Evolutionary conservation across 2,888 invertebrate genomes (phyloP).

Genomic region (Octodonta nipae): DNA sequence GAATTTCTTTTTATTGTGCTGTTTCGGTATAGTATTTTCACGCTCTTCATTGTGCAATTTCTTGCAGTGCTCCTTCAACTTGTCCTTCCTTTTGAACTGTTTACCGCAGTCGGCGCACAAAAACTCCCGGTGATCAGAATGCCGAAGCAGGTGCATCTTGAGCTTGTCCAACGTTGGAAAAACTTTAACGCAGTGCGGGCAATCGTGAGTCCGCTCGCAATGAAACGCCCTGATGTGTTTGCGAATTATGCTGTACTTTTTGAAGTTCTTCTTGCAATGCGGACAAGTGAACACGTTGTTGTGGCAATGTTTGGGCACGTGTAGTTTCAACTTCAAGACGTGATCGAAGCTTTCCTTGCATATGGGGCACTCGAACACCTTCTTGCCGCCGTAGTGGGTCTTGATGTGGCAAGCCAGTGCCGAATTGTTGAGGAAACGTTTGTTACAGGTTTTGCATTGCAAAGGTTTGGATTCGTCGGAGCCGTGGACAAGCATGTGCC

Average conservation of each 20-base stretch:
- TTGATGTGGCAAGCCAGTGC: constrained; percentile 60
- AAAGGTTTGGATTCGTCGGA: constrained; percentile 55
- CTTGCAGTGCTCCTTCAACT: constrained; percentile 58
- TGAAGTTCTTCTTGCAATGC: constrained; percentile 53
- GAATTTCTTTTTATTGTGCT: constrained; percentile 17
- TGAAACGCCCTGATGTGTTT: constrained; percentile 66
- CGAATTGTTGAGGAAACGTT: constrained; percentile 57
- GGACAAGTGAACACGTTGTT: constrained; percentile 57
- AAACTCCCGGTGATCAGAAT: constrained; percentile 51
- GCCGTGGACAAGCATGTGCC: constrained; percentile 53
- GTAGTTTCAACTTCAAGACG: constrained; percentile 49
- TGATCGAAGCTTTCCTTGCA: constrained; percentile 56
- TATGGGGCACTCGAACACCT: constrained; percentile 58
- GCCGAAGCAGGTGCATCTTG: constrained; percentile 55
- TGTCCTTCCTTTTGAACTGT: constrained; percentile 65
- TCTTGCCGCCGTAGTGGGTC: constrained; percentile 48
- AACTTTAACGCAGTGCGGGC: constrained; percentile 52
- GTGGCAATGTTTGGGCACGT: constrained; percentile 49
- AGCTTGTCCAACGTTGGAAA: constrained; percentile 61
- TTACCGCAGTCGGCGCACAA: constrained; percentile 64
- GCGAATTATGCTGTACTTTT: constrained; percentile 49
- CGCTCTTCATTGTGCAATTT: constrained; percentile 43
- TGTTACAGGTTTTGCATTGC: constrained; percentile 50
- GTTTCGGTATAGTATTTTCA: constrained; percentile 33
- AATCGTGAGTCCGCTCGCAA: constrained; percentile 51